Evolutionary conservation across 2,797 vertebrate species (phyloP).

Genomic region (Melanotaenia nigrans): DNA sequence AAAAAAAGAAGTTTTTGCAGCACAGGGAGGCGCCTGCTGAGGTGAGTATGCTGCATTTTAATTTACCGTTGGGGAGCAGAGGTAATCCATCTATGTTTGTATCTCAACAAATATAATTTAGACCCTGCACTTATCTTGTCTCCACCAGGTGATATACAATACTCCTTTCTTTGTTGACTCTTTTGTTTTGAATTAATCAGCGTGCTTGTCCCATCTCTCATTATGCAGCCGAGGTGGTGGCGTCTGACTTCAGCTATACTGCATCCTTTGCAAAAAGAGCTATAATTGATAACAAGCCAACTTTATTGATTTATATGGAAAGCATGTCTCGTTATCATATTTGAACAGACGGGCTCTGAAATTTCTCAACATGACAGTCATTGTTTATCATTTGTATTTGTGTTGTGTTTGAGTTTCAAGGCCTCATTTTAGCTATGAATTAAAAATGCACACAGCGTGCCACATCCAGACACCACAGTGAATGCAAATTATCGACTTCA

Average conservation of each 20-base stretch:
- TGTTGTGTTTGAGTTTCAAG: background rate
- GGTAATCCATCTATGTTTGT: conserved; percentile 77
- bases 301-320: conserved; percentile 56
- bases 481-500: conserved; percentile 24
- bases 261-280: conserved; percentile 53
- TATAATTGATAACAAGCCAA: conserved; percentile 58
- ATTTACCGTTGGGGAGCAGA: conserved; percentile 62
- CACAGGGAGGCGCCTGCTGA: conserved; percentile 42
- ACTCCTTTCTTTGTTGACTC: conserved; percentile 57
- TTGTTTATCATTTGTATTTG: conserved; percentile 50
- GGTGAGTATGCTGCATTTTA: conserved; percentile 66
- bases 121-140: conserved; percentile 63
- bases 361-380: conserved; percentile 32
- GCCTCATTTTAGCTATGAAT: conserved; percentile 13
- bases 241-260: conserved; percentile 24
- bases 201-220: conserved; percentile 58
- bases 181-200: conserved; percentile 72
- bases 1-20: conserved; percentile 26
- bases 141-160: conserved; percentile 67
- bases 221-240: conserved; percentile 41
- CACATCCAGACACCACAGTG: background rate
- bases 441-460: conserved; percentile 30
- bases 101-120: conserved; percentile 76
- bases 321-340: conserved; percentile 60
- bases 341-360: conserved; percentile 44